Percentiles rank a stretch among this genome's conserved stretches.
Evolutionary conservation across 2,113 vertebrate genomes (phyloP).

Genomic region (Nesospiza acunhae): DNA sequence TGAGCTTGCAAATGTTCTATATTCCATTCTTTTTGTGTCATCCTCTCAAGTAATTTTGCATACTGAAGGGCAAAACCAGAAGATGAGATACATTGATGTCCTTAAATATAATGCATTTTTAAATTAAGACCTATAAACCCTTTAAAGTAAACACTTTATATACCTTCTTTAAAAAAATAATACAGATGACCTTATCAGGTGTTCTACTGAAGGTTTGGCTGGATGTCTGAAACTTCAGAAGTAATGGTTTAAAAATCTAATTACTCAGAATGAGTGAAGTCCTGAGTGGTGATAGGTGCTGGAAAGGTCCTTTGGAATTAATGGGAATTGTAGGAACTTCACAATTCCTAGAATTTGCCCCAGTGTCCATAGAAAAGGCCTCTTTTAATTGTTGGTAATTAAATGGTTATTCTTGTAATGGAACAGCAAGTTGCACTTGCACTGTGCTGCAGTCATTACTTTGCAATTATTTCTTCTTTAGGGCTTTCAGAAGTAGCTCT

Average conservation of each 20-base stretch:
- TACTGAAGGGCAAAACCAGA: neutral
- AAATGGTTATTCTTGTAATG: conserved; percentile 4
- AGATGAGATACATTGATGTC: neutral
- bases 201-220: neutral
- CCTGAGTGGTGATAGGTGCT: neutral
- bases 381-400: neutral
- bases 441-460: neutral
- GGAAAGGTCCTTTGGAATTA: neutral
- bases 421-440: neutral
- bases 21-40: neutral
- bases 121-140: neutral
- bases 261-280: neutral
- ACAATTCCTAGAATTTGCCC: neutral
- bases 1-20: neutral
- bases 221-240: neutral
- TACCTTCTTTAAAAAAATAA: neutral
- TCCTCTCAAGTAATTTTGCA: neutral
- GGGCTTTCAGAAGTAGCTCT: neutral
- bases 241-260: neutral
- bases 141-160: neutral
- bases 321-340: neutral
- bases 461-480: conserved; percentile 36
- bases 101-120: neutral
- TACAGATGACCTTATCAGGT: neutral
- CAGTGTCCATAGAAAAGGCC: neutral